These are phyloP conservation scores for Rhodinocichla rosea DNA, from an alignment of 2,113 vertebrate species.

Conservation along the genomic window DNA sequence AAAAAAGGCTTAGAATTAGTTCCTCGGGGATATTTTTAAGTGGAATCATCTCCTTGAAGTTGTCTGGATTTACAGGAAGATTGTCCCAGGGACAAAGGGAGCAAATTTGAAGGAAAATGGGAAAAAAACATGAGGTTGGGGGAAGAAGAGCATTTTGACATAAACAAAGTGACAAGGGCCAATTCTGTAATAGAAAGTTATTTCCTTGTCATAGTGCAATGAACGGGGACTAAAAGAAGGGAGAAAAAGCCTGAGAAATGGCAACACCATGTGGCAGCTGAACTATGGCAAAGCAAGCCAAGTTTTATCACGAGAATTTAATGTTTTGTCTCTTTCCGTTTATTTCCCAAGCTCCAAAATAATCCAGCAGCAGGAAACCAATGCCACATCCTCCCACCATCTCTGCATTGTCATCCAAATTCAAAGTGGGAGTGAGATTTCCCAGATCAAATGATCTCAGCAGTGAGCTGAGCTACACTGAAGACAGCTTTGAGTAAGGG, in stretches of 20 bases:
- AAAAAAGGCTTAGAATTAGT: not conserved
- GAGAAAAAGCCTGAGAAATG: not conserved
- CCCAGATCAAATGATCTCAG: not conserved
- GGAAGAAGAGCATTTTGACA: not conserved
- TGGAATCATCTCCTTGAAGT: not conserved
- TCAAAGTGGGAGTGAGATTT: not conserved
- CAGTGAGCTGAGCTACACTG: not conserved
- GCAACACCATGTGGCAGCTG: not conserved
- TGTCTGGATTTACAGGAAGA: not conserved
- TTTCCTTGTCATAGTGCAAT: not conserved
- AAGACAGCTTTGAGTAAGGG: not conserved
- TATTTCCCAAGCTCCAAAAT: not conserved
- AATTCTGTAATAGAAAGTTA: not conserved
- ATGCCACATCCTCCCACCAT: not conserved
- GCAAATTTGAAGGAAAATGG: not conserved
- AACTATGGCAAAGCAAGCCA: not conserved
- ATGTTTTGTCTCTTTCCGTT: constrained; percentile 8
- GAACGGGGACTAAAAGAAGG: not conserved
- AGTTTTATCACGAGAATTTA: not conserved
- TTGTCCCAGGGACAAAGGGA: not conserved
- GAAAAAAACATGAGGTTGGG: rapidly evolving
- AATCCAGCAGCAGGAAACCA: not conserved
- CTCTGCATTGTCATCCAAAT: not conserved
- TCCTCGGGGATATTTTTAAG: not conserved
- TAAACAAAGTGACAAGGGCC: not conserved